phyloP scores from a whole-genome alignment of 2,113 vertebrate genomes.

The Athene noctua region DNA sequence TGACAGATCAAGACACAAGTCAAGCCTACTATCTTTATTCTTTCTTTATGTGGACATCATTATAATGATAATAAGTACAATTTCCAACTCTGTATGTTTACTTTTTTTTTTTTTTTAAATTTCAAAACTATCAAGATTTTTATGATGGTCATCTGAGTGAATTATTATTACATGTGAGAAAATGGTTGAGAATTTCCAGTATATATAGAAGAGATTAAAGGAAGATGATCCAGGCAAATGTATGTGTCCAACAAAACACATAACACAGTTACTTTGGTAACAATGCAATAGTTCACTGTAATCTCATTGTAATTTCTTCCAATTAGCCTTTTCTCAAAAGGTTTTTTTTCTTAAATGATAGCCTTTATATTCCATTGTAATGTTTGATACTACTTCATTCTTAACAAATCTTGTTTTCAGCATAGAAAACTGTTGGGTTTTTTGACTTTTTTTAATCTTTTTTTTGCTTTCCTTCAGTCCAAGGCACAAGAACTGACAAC shows the following conservation, averaged over 20 bases:
- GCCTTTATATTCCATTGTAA: not conserved
- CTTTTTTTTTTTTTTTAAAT: not conserved
- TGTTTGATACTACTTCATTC: not conserved
- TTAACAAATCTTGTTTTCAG: not conserved
- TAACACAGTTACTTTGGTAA: not conserved
- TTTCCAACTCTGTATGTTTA: not conserved
- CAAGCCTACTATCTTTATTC: not conserved
- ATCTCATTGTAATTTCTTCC: not conserved
- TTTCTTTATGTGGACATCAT: not conserved
- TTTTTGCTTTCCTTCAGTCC: slow-evolving; percentile 72
- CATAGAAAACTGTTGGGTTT: not conserved
- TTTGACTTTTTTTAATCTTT: not conserved
- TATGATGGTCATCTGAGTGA: not conserved
- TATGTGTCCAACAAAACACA: not conserved
- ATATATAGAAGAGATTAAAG: not conserved
- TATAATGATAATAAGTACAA: not conserved
- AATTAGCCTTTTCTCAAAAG: not conserved
- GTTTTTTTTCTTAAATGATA: not conserved
- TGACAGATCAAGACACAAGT: not conserved
- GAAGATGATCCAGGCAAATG: not conserved
- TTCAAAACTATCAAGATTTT: not conserved
- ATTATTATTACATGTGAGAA: not conserved
- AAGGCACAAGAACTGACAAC: slow-evolving; percentile 97
- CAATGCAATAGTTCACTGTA: not conserved
- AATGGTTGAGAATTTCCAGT: not conserved